These are phyloP conservation scores for Adelphocoris suturalis DNA, from an alignment of 2,888 invertebrate species.

Conservation along the genomic window DNA sequence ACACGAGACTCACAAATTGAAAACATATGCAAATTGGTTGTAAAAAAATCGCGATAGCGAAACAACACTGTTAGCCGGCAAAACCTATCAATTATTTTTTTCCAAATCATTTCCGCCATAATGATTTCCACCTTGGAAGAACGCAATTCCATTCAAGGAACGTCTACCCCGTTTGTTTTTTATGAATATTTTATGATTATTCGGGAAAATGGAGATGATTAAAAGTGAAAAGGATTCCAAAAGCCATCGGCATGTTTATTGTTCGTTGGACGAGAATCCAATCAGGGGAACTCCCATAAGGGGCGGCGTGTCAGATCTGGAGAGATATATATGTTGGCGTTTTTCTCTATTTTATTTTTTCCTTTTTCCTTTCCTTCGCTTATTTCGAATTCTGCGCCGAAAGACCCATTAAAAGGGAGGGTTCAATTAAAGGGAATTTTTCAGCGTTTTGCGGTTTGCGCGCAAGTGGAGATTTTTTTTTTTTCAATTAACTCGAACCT, in stretches of 20 bases:
- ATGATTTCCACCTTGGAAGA: not conserved
- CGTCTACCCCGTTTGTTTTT: not conserved
- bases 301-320: constrained; percentile 23
- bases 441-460: constrained; percentile 13
- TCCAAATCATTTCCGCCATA: constrained; percentile 23
- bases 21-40: constrained; percentile 27
- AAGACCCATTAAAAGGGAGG: constrained; percentile 17
- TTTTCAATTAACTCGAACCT: not conserved
- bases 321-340: not conserved
- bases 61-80: not conserved
- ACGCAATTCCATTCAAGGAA: not conserved
- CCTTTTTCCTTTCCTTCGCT: not conserved
- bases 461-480: not conserved
- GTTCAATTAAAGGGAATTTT: constrained; percentile 27
- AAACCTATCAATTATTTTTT: constrained; percentile 20
- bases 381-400: not conserved
- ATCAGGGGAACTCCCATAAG: not conserved
- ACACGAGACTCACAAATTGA: constrained; percentile 22
- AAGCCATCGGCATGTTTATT: constrained; percentile 31
- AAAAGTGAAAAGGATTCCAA: not conserved
- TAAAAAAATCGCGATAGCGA: not conserved
- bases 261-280: constrained; percentile 32
- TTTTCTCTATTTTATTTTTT: not conserved
- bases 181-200: constrained; percentile 30
- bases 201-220: constrained; percentile 19